phyloP scores from a whole-genome alignment of 2,113 vertebrate genomes.

The Sceloporus undulatus region DNA sequence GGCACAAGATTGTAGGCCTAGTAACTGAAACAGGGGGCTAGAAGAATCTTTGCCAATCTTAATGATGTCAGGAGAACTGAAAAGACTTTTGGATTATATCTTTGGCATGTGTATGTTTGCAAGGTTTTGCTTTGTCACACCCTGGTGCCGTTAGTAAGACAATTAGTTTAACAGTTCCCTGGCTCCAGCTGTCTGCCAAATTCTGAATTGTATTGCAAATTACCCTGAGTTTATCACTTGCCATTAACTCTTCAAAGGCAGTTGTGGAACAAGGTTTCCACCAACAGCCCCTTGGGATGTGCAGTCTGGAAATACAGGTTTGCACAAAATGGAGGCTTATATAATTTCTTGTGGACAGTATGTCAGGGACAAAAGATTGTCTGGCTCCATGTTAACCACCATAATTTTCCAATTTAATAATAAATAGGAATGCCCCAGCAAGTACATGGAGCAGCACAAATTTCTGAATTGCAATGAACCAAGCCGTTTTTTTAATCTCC shows the following conservation, averaged over 20 bases:
- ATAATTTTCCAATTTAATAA: constrained; percentile 2
- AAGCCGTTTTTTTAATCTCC: constrained; percentile 58
- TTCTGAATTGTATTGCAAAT: constrained; percentile 75
- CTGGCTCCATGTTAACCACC: constrained; percentile 10
- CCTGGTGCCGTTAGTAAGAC: constrained; percentile 74
- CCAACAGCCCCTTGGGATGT: constrained; percentile 31
- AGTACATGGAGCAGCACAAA: constrained; percentile 64
- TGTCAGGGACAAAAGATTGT: constrained; percentile 2
- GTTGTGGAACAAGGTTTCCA: constrained; percentile 38
- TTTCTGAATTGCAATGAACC: constrained; percentile 50
- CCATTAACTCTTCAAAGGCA: constrained; percentile 60
- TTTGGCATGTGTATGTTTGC: constrained; percentile 64
- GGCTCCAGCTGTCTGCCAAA: constrained; percentile 74
- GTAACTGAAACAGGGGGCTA: constrained; percentile 42
- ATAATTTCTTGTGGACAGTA: background rate
- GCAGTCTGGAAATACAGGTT: background rate
- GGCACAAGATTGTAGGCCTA: constrained; percentile 7
- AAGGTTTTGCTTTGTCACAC: constrained; percentile 65
- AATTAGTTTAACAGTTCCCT: constrained; percentile 73
- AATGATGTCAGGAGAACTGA: constrained; percentile 52
- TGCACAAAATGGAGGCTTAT: background rate
- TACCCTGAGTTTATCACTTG: constrained; percentile 44
- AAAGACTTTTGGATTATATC: constrained; percentile 38
- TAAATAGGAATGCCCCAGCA: constrained; percentile 36
- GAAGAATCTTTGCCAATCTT: constrained; percentile 60